phyloP scores from a whole-genome alignment of 2,113 vertebrate genomes.

The Phasianus colchicus region DNA sequence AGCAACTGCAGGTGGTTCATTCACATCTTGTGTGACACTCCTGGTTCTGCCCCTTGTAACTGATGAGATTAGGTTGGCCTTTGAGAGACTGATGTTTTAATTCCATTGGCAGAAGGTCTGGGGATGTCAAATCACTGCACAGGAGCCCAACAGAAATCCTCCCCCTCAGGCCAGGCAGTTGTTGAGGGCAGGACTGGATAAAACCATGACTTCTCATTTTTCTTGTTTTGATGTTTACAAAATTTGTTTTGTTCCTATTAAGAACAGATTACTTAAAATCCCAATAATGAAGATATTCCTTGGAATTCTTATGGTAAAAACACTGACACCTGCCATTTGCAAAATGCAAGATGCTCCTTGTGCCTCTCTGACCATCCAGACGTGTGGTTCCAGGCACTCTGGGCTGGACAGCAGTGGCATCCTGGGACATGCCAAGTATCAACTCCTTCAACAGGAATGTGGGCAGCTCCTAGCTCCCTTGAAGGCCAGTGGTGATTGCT shows the following conservation, averaged over 20 bases:
- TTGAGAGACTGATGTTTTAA: neutral
- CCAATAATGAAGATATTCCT: neutral
- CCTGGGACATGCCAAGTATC: neutral
- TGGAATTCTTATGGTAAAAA: neutral
- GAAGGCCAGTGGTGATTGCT: neutral
- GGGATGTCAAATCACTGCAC: conserved; percentile 9
- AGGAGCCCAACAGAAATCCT: conserved; percentile 16
- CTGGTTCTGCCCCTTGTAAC: neutral
- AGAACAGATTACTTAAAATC: neutral
- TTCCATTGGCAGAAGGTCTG: neutral
- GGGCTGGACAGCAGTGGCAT: neutral
- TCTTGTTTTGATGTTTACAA: neutral
- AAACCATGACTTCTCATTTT: neutral
- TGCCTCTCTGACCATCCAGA: neutral
- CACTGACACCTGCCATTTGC: too few relatives aligned
- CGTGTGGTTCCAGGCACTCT: neutral
- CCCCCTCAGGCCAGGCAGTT: neutral
- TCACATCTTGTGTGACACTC: neutral
- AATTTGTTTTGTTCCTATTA: neutral
- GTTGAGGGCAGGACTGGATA: neutral
- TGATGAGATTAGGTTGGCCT: neutral
- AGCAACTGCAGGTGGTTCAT: neutral
- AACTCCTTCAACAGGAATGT: accelerated
- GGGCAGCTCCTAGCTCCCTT: neutral
- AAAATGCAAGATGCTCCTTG: neutral